Percentiles rank a stretch among this genome's conserved stretches.
phyloP scores from a whole-genome alignment of 37 sponge, comb jelly and placozoan species.

The Ephydatia muelleri region DNA sequence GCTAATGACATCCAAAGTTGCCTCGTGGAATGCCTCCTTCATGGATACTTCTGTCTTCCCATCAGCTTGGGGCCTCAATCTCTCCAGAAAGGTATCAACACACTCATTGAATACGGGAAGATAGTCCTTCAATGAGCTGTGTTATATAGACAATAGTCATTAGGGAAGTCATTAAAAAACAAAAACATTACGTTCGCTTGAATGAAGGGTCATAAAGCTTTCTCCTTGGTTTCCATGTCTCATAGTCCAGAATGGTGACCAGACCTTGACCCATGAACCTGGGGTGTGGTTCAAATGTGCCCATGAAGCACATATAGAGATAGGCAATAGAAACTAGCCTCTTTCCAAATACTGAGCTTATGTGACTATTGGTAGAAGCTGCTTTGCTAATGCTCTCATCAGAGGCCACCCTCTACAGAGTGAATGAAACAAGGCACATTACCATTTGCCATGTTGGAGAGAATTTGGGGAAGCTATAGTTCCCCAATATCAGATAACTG shows the following conservation, averaged over 20 bases:
- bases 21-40: neutral
- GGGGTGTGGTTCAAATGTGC: no score
- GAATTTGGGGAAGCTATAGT: no score
- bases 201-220: conserved; percentile 9
- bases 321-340: no score
- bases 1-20: neutral
- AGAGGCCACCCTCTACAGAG: neutral
- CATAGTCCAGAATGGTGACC: conserved; percentile 11
- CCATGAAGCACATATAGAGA: no score
- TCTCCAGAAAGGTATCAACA: neutral
- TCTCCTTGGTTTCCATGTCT: conserved; percentile 10
- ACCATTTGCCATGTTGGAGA: no score
- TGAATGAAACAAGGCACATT: neutral
- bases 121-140: neutral
- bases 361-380: no score
- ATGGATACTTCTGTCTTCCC: conserved; percentile 3
- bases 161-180: no score
- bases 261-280: neutral
- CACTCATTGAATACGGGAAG: neutral
- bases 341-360: no score
- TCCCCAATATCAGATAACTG: neutral
- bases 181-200: neutral
- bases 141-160: no score
- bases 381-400: neutral
- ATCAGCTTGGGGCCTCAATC: neutral